A percentile compares a stretch with the other conserved stretches of the same genome.
phyloP scores from a whole-genome alignment of 1,140 invertebrate genomes.

The Chironomus tepperi region DNA sequence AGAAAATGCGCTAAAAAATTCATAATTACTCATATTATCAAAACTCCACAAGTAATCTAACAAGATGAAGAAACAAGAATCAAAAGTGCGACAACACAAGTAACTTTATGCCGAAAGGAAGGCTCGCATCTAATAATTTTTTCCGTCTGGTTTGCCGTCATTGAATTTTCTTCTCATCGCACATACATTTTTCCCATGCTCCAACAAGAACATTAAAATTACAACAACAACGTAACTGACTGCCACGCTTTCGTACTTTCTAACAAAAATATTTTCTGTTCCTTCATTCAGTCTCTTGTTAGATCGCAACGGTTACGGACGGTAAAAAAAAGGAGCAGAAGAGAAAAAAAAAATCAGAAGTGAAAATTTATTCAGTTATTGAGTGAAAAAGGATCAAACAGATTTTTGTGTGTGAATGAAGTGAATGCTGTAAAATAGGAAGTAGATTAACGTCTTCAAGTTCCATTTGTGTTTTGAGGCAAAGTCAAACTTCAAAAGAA shows the following conservation, averaged over 20 bases:
- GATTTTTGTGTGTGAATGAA: neutral
- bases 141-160: neutral
- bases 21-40: too few relatives aligned
- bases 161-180: neutral
- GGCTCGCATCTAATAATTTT: neutral
- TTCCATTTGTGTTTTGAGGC: neutral
- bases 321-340: neutral
- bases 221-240: too few relatives aligned
- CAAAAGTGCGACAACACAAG: neutral
- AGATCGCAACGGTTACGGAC: conserved; percentile 5
- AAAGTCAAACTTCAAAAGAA: too few relatives aligned
- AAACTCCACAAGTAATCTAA: too few relatives aligned
- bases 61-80: too few relatives aligned
- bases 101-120: neutral
- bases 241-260: too few relatives aligned
- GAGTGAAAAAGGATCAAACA: neutral
- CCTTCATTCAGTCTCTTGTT: neutral
- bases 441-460: neutral
- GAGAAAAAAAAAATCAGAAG: too few relatives aligned
- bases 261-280: neutral
- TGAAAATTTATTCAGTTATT: neutral
- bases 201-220: too few relatives aligned
- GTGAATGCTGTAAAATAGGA: neutral
- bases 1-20: too few relatives aligned
- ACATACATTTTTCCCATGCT: too few relatives aligned